Evolutionary conservation across 2,113 vertebrate genomes (phyloP).

Genomic region (Vidua chalybeata): DNA sequence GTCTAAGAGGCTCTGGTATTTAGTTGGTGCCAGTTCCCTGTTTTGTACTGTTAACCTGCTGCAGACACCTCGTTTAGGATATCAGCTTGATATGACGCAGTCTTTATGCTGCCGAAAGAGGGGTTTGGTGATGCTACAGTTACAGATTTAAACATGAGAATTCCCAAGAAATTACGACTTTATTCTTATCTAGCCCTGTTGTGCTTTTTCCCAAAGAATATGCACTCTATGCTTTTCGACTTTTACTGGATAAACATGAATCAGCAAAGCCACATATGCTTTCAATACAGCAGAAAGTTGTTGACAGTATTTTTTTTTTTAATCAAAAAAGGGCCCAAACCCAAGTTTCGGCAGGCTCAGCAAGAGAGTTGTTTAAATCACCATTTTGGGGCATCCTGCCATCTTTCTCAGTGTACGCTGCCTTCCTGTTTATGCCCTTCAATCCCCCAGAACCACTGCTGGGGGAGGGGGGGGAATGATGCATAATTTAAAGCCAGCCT

Average conservation of each 20-base stretch:
- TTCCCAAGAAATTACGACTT: not conserved
- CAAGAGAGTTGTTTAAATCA: not conserved
- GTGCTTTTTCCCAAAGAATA: not conserved
- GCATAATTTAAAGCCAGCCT: not conserved
- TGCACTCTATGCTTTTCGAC: not conserved
- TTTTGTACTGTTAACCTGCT: not conserved
- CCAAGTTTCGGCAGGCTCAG: not conserved
- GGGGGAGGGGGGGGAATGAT: not conserved
- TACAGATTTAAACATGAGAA: accelerated
- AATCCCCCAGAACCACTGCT: not conserved
- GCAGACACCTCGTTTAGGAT: not conserved
- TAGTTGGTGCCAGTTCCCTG: not conserved
- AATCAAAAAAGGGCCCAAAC: not conserved
- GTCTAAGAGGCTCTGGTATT: not conserved
- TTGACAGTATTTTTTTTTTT: not conserved
- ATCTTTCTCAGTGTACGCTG: not conserved
- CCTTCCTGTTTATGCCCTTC: conserved; percentile 58
- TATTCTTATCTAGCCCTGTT: not conserved
- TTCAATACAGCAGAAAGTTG: not conserved
- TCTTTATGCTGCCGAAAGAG: not conserved
- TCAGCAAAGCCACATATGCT: not conserved
- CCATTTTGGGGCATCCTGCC: not conserved
- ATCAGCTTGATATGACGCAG: not conserved
- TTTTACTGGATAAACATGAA: not conserved
- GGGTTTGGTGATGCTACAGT: not conserved